Base-by-base conservation (phyloP, 1,140 invertebrate genomes). In the Drosophila parvula region DNA sequence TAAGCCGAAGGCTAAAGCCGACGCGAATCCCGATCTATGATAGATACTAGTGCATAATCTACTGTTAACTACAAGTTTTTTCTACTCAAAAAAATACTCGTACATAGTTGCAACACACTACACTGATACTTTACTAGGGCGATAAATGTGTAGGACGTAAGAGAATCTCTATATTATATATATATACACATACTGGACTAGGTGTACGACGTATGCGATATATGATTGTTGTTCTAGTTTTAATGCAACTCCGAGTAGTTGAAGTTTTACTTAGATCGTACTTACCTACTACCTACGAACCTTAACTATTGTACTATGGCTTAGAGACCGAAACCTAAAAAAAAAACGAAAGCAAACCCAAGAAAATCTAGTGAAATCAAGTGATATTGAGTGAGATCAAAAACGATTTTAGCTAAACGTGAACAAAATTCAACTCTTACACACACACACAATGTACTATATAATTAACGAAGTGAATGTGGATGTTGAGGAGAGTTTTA, bases 331-430 rank as follows among this genome's bases (percentile, higher is more conserved):
- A 70, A 73, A 57, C 61, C 51, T 7, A 34, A 69, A 4, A 73
- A 59, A 45, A 32, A 67, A 58, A 56, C 63, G 48, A 36, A 65
- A 41, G 41, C 56, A 84, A 64, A 62, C 53, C 69, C 70, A 78
- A 34, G 63, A 81, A 84, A 86, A 79, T 81, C 77, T 85, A 91
- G 74, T 78, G 73, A 91, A 86, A 84, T 90, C 76, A 91, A 90
- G 90, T 91, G 90, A 91, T 91, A 91, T 89, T 77, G 90, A 91
- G 90, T 91, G 90, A 91, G 90, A 91, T 91, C 88, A 90, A 89
- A 91, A 82, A 86, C 90, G 90, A 86, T 91, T 91, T 91, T 91
- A 91, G 90, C 90, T 90, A 79, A 90, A 85, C 75, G 77, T 28
- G 71, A 75, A 81, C 51, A 74, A 78, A 79, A 73, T 57, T 57